Evolutionary conservation across 2,888 invertebrate genomes (phyloP), one percentile per base, ranked within the genome.

Genomic region (Synanthedon myopaeformis): DNA sequence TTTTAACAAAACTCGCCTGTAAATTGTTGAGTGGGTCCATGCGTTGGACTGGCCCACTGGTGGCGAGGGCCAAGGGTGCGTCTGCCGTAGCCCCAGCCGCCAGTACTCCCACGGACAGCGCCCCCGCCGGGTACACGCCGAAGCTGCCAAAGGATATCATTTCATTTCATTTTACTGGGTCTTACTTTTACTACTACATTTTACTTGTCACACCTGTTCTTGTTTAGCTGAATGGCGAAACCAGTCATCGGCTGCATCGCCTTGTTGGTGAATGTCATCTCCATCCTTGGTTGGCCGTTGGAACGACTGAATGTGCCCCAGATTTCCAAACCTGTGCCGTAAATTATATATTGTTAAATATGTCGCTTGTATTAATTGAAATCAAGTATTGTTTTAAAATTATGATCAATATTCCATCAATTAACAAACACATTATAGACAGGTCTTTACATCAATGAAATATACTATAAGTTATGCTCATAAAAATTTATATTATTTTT

Each of bases 201-300:
- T n/a, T n/a, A n/a, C n/a, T n/a, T n/a, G 45, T 12, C 41, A 12
- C 49, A 87, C 88, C 88, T 95, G 86, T 99, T 99, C 82, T 98
- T 99, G 82, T 99, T 99, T 69, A 99, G 92, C 74, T 99, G 99
- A 72, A 99, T 95, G 12, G 99, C 99, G 84, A 99, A 99, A 6
- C 93, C 94, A 65, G 91, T 92, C 96, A 99, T 97, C 12, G 97
- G 93, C 78, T 97, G 97, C 97, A 99, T 97, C 1, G 99, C 99
- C 79, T 96, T 97, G 84, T 99, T 99, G 42, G 95, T 95, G 72
- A 99, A 93, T 0, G 96, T 96, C 91, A 99, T 91, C 72, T 99
- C 99, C 96, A 99, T 97, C 55, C 91, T 92, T 56, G 96, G 92
- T 81, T 94, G 94, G 0, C 95, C 95, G 71, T 91, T 92, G 65